Conservation (phyloP, 1,140 invertebrate species). For the Platorchestia sp. region DNA sequence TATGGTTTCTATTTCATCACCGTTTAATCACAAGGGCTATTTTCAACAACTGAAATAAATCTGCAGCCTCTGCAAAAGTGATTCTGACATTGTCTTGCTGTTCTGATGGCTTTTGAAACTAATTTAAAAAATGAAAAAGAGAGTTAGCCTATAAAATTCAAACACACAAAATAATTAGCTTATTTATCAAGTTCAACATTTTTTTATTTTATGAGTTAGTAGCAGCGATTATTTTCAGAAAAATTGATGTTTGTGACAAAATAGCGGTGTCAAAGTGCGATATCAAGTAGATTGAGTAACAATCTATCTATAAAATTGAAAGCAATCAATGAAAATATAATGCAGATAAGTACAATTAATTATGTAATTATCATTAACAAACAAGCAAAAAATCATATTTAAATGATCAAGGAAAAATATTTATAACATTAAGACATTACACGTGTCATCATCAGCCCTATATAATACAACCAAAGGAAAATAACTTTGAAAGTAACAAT, state of each 20-base stretch:
- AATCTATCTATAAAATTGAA: background rate
- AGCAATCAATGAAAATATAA: background rate
- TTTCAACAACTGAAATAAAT: too few species aligned
- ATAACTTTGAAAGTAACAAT: too few species aligned
- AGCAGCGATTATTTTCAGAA: background rate
- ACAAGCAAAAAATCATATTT: background rate
- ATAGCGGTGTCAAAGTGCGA: background rate
- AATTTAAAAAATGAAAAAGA: too few species aligned
- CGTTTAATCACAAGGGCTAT: too few species aligned
- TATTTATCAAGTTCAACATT: background rate
- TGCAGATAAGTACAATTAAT: background rate
- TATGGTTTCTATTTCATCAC: too few species aligned
- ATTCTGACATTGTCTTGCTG: too few species aligned
- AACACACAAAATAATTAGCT: background rate
- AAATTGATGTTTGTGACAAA: background rate
- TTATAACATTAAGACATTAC: too few species aligned
- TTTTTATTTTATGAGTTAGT: background rate
- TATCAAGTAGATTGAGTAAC: background rate
- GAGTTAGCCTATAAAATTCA: background rate
- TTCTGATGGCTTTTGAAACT: too few species aligned
- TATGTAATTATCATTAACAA: too few species aligned
- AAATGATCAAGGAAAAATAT: background rate
- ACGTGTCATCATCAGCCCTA: too few species aligned
- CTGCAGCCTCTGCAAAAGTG: too few species aligned
- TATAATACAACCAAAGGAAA: too few species aligned